These are phyloP conservation scores for Cardiocondyla obscurior DNA, from an alignment of 1,140 invertebrate genomes.

Conservation along the genomic window DNA sequence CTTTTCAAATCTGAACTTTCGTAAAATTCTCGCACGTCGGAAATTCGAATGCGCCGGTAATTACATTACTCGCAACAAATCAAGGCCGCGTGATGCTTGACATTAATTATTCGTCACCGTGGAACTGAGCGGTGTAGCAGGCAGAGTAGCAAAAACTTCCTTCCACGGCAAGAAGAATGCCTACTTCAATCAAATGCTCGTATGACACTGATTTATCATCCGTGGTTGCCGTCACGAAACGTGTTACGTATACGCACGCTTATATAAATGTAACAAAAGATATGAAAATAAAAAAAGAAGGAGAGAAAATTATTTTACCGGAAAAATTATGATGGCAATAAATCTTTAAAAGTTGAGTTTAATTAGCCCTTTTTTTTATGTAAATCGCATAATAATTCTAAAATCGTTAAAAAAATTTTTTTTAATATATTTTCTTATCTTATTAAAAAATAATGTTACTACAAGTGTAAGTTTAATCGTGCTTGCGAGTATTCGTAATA, in stretches of 20 bases:
- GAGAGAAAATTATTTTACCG: not conserved
- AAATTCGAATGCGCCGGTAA: constrained; percentile 1
- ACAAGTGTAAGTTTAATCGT: not conserved
- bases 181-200: constrained; percentile 17
- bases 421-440: not conserved
- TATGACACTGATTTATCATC: constrained; percentile 19
- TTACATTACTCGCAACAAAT: constrained; percentile 52
- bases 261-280: not conserved
- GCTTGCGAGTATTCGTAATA: not conserved
- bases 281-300: not conserved
- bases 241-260: not conserved
- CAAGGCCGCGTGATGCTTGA: not conserved
- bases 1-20: not conserved
- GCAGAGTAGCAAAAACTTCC: constrained; percentile 33
- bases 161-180: constrained; percentile 21
- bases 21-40: constrained; percentile 4
- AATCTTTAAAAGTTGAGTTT: not conserved
- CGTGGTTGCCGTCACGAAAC: not conserved
- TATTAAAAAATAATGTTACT: not conserved
- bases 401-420: not conserved
- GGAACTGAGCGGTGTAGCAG: constrained; percentile 4
- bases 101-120: constrained; percentile 49
- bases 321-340: not conserved
- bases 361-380: not conserved
- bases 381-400: not conserved